A percentile compares a stretch with the other conserved stretches of the same genome.
phyloP scores from a whole-genome alignment of 2,797 vertebrate genomes.

The Sardinella longiceps region DNA sequence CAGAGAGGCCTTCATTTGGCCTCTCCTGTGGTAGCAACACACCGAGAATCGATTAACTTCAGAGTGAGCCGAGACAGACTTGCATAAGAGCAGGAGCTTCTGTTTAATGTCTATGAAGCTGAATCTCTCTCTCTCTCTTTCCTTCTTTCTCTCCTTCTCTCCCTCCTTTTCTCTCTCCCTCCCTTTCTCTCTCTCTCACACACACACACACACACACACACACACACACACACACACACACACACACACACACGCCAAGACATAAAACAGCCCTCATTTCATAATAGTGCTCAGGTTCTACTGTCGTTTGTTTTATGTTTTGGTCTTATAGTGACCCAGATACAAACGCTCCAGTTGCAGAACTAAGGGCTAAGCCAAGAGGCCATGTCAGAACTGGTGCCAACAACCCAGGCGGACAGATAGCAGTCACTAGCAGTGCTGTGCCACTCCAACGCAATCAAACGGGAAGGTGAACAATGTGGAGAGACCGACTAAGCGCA shows the following conservation, averaged over 20 bases:
- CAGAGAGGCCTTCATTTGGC: constrained; percentile 62
- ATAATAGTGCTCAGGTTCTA: not conserved
- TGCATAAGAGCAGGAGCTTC: not conserved
- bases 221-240: not conserved
- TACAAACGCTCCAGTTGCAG: too few species aligned
- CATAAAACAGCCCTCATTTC: not conserved
- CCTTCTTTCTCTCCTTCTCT: not conserved
- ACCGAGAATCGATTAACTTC: constrained; percentile 16
- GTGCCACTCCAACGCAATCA: too few species aligned
- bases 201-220: not conserved
- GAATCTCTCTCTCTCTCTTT: not conserved
- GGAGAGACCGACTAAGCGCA: not conserved
- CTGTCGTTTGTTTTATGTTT: not conserved
- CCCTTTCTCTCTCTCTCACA: not conserved
- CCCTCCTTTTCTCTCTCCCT: not conserved
- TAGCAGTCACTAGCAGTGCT: not conserved
- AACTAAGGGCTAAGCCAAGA: too few species aligned
- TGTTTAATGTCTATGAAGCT: not conserved
- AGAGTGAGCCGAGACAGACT: constrained; percentile 27
- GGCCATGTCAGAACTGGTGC: too few species aligned
- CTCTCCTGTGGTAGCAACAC: constrained; percentile 32
- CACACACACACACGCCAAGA: not conserved
- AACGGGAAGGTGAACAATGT: not conserved
- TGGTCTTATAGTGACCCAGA: not conserved
- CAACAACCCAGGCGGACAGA: not conserved